These are phyloP conservation scores for Ploceus nigricollis DNA, from an alignment of 2,113 vertebrate genomes.

Conservation along the genomic window DNA sequence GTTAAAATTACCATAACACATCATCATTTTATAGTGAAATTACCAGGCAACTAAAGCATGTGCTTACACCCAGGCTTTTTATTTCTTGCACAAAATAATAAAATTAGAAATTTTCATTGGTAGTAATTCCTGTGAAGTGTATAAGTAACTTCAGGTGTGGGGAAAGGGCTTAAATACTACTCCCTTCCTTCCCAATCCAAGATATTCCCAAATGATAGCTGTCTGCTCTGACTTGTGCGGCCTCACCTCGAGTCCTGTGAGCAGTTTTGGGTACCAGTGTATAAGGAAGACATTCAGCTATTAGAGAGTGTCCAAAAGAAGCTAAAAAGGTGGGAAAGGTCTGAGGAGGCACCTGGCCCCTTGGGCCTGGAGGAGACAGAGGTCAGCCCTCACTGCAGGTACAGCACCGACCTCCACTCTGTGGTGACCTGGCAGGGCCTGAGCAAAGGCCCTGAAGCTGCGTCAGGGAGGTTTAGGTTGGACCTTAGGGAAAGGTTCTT, in stretches of 20 bases:
- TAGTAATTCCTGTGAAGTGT: not conserved
- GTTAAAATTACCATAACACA: not conserved
- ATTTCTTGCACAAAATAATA: not conserved
- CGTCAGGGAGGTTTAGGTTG: not conserved
- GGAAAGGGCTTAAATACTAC: not conserved
- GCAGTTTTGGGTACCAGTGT: not conserved
- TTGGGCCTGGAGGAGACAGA: fast-evolving
- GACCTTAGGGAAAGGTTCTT: not conserved
- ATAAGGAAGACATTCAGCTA: fast-evolving
- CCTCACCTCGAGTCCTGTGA: not conserved
- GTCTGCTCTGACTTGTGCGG: not conserved
- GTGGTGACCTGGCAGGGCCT: not conserved
- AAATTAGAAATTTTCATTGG: not conserved
- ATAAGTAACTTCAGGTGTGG: not conserved
- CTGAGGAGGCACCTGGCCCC: not conserved
- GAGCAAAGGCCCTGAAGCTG: not conserved
- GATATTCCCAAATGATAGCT: not conserved
- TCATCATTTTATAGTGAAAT: not conserved
- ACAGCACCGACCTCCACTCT: not conserved
- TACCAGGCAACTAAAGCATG: not conserved
- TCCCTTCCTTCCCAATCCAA: not conserved
- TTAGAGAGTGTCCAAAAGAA: not conserved
- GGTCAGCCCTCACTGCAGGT: not conserved
- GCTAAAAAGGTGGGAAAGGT: too few relatives aligned
- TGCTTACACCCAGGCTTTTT: not conserved